Conservation (phyloP, 2,797 vertebrate species). For the Borostomias antarcticus region DNA sequence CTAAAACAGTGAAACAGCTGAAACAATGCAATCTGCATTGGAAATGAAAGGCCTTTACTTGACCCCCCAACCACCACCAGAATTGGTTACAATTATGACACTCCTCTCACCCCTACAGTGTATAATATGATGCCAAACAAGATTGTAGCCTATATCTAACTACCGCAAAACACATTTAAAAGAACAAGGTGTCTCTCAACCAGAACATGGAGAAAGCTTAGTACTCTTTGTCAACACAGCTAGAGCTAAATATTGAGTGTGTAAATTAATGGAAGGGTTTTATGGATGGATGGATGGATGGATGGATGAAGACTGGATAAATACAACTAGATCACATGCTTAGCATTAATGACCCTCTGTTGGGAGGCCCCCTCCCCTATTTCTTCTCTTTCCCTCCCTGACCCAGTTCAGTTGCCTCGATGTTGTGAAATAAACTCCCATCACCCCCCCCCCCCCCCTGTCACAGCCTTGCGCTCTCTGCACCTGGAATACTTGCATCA, state of each 20-base stretch:
- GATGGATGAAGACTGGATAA: background rate
- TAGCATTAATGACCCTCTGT: background rate
- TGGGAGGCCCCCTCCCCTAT: background rate
- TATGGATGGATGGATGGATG: background rate
- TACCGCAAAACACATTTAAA: background rate
- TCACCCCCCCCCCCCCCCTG: background rate
- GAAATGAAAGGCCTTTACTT: slow-evolving; percentile 49
- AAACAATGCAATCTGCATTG: slow-evolving; percentile 62
- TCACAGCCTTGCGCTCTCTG: slow-evolving; percentile 42
- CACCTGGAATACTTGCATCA: slow-evolving; percentile 75
- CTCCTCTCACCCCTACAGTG: slow-evolving; percentile 22
- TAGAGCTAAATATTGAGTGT: background rate
- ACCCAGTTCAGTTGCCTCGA: background rate
- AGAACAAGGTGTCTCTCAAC: background rate
- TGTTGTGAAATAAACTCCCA: slow-evolving; percentile 5
- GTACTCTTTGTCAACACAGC: too few relatives aligned
- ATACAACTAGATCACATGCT: too few relatives aligned
- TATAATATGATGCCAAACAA: too few relatives aligned
- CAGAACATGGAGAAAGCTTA: background rate
- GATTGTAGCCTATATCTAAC: too few relatives aligned
- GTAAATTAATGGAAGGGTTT: background rate
- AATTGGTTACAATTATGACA: slow-evolving; percentile 65
- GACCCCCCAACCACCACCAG: slow-evolving; percentile 40
- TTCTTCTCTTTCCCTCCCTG: slow-evolving; percentile 1
- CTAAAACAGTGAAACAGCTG: slow-evolving; percentile 42